A percentile compares a stretch with the other conserved stretches of the same genome.
These are phyloP conservation scores for Lophius piscatorius DNA, from an alignment of 2,113 vertebrate genomes.

Conservation along the genomic window DNA sequence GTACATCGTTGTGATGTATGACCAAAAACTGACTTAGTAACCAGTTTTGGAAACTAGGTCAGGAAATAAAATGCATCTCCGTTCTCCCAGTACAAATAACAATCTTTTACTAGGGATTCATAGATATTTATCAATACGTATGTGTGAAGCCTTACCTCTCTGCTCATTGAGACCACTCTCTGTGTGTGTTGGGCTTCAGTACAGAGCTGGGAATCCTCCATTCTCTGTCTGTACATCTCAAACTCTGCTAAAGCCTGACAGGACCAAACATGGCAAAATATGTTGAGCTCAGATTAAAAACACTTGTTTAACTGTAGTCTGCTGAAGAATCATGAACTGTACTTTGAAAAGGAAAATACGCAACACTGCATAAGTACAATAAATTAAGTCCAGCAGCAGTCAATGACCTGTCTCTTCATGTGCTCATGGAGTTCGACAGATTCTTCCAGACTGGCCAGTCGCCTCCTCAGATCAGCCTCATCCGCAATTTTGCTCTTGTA, in stretches of 20 bases:
- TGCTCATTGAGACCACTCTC: slow-evolving; percentile 90
- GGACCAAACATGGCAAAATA: not conserved
- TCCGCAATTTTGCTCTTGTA: slow-evolving; percentile 93
- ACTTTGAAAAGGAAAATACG: not conserved
- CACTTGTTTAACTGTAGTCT: not conserved
- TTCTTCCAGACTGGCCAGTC: slow-evolving; percentile 91
- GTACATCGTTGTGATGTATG: too few species aligned
- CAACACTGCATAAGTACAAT: not conserved
- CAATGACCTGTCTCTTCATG: slow-evolving; percentile 87
- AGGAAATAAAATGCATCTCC: too few species aligned
- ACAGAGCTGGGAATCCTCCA: slow-evolving; percentile 94
- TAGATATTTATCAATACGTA: slow-evolving; percentile 4
- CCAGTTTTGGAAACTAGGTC: too few species aligned
- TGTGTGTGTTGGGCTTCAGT: slow-evolving; percentile 96
- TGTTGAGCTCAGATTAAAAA: not conserved
- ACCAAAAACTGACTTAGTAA: too few species aligned
- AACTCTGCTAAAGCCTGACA: slow-evolving; percentile 90
- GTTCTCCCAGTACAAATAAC: too few species aligned
- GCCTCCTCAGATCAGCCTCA: slow-evolving; percentile 90
- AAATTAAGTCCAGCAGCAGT: slow-evolving; percentile 14
- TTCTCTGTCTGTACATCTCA: slow-evolving; percentile 92
- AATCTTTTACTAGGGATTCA: too few species aligned
- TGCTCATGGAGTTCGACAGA: slow-evolving; percentile 93
- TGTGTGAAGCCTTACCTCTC: slow-evolving; percentile 62
- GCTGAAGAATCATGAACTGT: not conserved